Evolutionary conservation across 2,113 vertebrate species (phyloP).

Genomic region (Caretta caretta): DNA sequence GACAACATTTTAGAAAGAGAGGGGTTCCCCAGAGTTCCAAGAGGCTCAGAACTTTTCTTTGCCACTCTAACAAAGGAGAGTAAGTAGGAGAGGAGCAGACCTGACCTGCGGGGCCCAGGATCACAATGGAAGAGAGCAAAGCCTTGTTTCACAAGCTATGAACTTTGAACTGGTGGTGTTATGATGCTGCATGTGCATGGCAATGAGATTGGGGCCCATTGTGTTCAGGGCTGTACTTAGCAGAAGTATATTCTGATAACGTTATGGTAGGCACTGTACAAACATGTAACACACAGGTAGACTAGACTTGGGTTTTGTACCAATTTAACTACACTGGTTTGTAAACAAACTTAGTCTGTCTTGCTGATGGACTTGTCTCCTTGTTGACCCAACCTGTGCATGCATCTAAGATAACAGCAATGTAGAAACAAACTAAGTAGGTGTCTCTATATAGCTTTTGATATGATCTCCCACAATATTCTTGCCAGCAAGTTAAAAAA

Average conservation of each 20-base stretch:
- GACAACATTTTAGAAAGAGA: not conserved
- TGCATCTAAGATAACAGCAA: no score
- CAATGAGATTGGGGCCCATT: not conserved
- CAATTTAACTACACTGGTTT: no score
- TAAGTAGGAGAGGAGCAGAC: not conserved
- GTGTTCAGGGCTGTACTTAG: not conserved
- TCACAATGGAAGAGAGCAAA: conserved; percentile 32
- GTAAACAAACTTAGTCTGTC: no score
- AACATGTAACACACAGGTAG: no score
- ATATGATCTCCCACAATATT: no score
- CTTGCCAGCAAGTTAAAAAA: no score
- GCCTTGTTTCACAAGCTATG: not conserved
- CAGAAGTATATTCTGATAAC: rapidly evolving
- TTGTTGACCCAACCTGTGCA: no score
- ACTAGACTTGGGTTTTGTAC: not conserved
- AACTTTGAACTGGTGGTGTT: not conserved
- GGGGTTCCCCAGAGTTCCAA: rapidly evolving
- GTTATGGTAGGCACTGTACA: rapidly evolving
- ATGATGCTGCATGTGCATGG: not conserved
- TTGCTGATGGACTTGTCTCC: no score
- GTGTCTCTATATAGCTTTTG: no score
- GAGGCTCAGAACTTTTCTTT: not conserved
- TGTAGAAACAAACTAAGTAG: no score
- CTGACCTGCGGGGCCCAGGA: not conserved
- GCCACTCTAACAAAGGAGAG: not conserved